Evolutionary conservation across 2,797 vertebrate species (phyloP).

Genomic region (Monodelphis domestica): DNA sequence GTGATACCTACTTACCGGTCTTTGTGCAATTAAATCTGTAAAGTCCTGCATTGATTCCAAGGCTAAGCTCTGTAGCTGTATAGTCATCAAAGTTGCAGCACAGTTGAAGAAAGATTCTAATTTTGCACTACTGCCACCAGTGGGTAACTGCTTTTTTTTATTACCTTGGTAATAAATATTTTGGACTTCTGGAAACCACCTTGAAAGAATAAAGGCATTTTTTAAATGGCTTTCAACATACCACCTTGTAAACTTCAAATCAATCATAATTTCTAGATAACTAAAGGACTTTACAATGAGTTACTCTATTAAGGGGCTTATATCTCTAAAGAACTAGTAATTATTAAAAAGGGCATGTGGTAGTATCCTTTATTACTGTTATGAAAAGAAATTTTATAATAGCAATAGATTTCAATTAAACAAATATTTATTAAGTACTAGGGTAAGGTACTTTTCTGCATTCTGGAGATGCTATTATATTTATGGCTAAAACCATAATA

Average conservation of each 20-base stretch:
- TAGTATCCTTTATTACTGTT: constrained; percentile 39
- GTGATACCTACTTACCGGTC: constrained; percentile 83
- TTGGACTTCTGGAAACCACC: constrained; percentile 91
- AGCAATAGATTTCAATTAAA: constrained; percentile 50
- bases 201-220: constrained; percentile 80
- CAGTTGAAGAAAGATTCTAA: constrained; percentile 91
- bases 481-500: not conserved
- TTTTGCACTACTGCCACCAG: constrained; percentile 80
- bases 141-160: constrained; percentile 86
- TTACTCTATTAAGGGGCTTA: constrained; percentile 37
- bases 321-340: not conserved
- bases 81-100: constrained; percentile 89
- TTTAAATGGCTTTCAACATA: constrained; percentile 62
- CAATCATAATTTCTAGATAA: constrained; percentile 51
- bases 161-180: constrained; percentile 88
- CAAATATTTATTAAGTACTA: not conserved
- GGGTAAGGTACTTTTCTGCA: not conserved
- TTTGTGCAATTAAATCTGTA: constrained; percentile 88
- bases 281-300: constrained; percentile 51
- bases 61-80: constrained; percentile 89
- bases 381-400: constrained; percentile 53
- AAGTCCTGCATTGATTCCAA: constrained; percentile 90
- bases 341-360: constrained; percentile 20
- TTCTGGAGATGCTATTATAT: not conserved
- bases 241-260: constrained; percentile 42